phyloP scores from a whole-genome alignment of 1,140 invertebrate species.

The Drosophila pruinosa region DNA sequence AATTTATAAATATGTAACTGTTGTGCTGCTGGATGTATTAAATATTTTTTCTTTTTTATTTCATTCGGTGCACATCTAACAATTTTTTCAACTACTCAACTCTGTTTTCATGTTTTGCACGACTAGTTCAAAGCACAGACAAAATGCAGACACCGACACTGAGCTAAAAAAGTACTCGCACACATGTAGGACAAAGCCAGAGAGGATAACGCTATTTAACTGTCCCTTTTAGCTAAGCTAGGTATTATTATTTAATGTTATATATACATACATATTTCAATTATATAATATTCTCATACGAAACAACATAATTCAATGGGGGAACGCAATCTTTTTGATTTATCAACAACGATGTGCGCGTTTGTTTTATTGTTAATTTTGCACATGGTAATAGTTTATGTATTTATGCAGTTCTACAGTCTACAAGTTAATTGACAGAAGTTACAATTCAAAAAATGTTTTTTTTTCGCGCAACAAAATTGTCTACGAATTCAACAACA shows the following conservation, averaged over 20 bases:
- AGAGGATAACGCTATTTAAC: slow-evolving; percentile 30
- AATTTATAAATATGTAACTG: background rate
- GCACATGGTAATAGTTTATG: slow-evolving; percentile 47
- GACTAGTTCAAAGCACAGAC: slow-evolving; percentile 50
- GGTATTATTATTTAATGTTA: slow-evolving; percentile 13
- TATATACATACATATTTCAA: slow-evolving; percentile 35
- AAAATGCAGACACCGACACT: slow-evolving; percentile 43
- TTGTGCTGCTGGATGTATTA: slow-evolving; percentile 36
- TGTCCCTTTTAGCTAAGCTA: slow-evolving; percentile 26
- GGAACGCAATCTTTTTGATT: slow-evolving; percentile 17
- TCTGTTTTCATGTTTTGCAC: slow-evolving; percentile 14
- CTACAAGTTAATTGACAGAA: slow-evolving; percentile 83
- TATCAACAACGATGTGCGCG: slow-evolving; percentile 46
- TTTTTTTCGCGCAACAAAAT: slow-evolving; percentile 45
- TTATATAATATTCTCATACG: slow-evolving; percentile 27
- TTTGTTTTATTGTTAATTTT: slow-evolving; percentile 45
- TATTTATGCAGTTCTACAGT: slow-evolving; percentile 63
- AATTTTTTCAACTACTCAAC: slow-evolving; percentile 62
- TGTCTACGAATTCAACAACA: slow-evolving; percentile 63
- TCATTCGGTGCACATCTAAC: slow-evolving; percentile 60
- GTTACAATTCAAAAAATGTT: slow-evolving; percentile 75
- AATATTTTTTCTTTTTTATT: slow-evolving; percentile 28
- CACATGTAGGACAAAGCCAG: slow-evolving; percentile 27
- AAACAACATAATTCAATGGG: slow-evolving; percentile 14
- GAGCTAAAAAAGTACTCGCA: slow-evolving; percentile 42